Percentiles rank a stretch among this genome's conserved stretches.
Conservation (phyloP, 2,888 invertebrate genomes). For the Idaea aversata region DNA sequence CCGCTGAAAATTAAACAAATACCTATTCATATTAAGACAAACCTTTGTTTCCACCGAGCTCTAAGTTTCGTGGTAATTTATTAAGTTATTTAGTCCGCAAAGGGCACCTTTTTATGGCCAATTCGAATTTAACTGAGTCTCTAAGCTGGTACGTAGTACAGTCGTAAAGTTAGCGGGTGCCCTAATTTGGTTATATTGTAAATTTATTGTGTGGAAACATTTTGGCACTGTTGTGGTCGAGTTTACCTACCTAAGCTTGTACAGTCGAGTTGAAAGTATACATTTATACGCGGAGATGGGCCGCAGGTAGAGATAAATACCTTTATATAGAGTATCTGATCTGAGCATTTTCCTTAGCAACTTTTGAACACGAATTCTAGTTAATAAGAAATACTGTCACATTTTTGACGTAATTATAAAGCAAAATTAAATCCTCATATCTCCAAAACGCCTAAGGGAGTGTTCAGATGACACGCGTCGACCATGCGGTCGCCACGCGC, state of each 20-base stretch:
- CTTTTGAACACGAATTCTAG: too few relatives aligned
- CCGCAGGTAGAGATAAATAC: not conserved
- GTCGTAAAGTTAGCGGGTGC: slow-evolving; percentile 32
- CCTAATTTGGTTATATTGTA: slow-evolving; percentile 32
- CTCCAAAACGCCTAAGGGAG: too few relatives aligned
- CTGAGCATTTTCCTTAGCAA: too few relatives aligned
- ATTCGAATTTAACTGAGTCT: slow-evolving; percentile 31
- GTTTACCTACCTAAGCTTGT: slow-evolving; percentile 19
- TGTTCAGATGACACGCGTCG: too few relatives aligned
- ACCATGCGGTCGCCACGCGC: too few relatives aligned
- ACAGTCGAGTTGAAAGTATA: not conserved
- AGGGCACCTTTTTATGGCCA: slow-evolving; percentile 32
- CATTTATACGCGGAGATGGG: not conserved
- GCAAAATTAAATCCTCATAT: too few relatives aligned
- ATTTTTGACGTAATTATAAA: too few relatives aligned
- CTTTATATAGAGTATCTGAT: not conserved
- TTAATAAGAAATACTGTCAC: too few relatives aligned
- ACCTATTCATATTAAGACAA: slow-evolving; percentile 10
- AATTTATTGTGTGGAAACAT: slow-evolving; percentile 31
- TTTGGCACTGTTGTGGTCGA: slow-evolving; percentile 29
- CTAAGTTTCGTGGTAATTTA: slow-evolving; percentile 31
- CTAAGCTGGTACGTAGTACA: slow-evolving; percentile 19
- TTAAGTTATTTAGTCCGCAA: slow-evolving; percentile 31
- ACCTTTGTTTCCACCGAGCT: slow-evolving; percentile 23
- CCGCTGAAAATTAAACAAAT: slow-evolving; percentile 6